These are phyloP conservation scores for Epiblema foenella DNA, from an alignment of 2,888 invertebrate species.

Conservation along the genomic window DNA sequence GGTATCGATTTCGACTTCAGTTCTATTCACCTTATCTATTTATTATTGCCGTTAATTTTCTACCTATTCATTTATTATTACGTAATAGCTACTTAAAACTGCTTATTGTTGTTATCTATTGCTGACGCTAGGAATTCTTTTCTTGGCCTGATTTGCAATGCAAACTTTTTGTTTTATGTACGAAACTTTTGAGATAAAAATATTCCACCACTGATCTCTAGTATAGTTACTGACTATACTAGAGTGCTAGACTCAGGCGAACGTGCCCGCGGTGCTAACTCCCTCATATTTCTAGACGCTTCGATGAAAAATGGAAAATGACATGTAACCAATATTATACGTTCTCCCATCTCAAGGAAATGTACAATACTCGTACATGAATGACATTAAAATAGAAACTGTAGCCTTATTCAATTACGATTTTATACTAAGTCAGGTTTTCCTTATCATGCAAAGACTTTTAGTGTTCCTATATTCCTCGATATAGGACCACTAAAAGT, in stretches of 20 bases:
- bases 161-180: slow-evolving; percentile 7
- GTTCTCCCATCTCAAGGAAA: not conserved
- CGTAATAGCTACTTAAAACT: not conserved
- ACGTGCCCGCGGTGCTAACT: slow-evolving; percentile 32
- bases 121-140: not conserved
- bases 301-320: slow-evolving; percentile 30
- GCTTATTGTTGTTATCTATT: not conserved
- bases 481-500: too few relatives aligned
- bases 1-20: not conserved
- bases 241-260: slow-evolving; percentile 27
- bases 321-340: slow-evolving; percentile 25
- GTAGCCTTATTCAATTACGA: not conserved
- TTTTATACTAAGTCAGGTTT: not conserved
- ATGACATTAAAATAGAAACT: not conserved
- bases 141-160: slow-evolving; percentile 1
- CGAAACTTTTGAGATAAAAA: slow-evolving; percentile 27
- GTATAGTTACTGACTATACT: slow-evolving; percentile 17
- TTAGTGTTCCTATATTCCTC: not conserved
- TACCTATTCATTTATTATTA: too few relatives aligned
- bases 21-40: not conserved
- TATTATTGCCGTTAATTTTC: too few relatives aligned
- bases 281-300: slow-evolving; percentile 29
- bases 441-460: not conserved
- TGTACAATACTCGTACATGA: not conserved
- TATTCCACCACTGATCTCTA: slow-evolving; percentile 30